phyloP scores from a whole-genome alignment of 1,140 invertebrate genomes.

The Saccostrea glomerata region DNA sequence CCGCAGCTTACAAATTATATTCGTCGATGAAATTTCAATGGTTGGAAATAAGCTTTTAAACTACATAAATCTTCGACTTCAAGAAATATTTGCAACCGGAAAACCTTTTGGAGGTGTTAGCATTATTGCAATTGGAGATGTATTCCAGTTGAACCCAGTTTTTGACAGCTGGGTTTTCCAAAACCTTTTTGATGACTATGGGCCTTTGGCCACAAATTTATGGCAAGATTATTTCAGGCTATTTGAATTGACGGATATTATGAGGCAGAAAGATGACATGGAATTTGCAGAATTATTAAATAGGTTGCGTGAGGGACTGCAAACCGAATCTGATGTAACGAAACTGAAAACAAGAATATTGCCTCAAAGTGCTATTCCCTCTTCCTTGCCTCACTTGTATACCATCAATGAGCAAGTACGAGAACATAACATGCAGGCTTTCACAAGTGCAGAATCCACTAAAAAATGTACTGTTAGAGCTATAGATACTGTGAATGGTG shows the following conservation, averaged over 20 bases:
- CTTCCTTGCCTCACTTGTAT: not conserved
- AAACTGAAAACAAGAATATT: conserved; percentile 45
- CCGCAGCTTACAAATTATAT: conserved; percentile 44
- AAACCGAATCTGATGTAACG: conserved; percentile 38
- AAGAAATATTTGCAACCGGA: conserved; percentile 48
- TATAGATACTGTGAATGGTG: conserved; percentile 42
- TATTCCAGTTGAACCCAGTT: conserved; percentile 56
- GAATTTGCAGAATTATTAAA: conserved; percentile 56
- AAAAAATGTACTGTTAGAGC: conserved; percentile 31
- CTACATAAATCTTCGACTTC: conserved; percentile 50
- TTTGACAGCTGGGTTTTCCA: conserved; percentile 56
- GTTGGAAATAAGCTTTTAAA: conserved; percentile 55
- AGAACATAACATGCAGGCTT: conserved; percentile 31
- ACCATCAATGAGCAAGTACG: not conserved
- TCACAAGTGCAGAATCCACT: conserved; percentile 16
- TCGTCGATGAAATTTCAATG: conserved; percentile 62
- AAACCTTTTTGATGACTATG: conserved; percentile 43
- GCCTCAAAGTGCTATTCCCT: too few relatives aligned
- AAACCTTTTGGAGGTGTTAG: conserved; percentile 56
- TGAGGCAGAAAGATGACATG: conserved; percentile 57
- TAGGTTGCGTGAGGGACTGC: conserved; percentile 48
- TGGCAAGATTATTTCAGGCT: conserved; percentile 57
- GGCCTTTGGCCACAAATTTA: conserved; percentile 52
- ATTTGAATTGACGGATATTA: conserved; percentile 57
- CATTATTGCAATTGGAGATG: conserved; percentile 57